These are phyloP conservation scores for Cabera pusaria DNA, from an alignment of 2,888 invertebrate genomes.

Conservation along the genomic window DNA sequence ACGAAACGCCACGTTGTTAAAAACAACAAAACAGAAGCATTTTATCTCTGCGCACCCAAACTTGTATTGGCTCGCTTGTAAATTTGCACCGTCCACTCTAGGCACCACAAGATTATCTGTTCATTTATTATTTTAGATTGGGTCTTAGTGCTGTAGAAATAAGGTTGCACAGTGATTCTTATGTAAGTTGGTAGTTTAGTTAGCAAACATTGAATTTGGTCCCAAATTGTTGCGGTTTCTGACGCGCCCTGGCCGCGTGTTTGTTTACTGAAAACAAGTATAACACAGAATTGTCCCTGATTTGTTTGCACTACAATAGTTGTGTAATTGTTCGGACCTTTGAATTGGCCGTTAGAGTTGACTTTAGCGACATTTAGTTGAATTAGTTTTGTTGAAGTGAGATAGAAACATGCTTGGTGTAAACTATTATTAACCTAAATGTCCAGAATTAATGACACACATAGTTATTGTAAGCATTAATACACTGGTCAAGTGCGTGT, in stretches of 20 bases:
- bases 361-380: no score
- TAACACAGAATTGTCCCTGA: conserved; percentile 55
- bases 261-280: conserved; percentile 55
- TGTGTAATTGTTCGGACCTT: conserved; percentile 36
- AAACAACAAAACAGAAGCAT: conserved; percentile 47
- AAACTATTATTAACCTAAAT: no score
- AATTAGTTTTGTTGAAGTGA: no score
- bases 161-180: conserved; percentile 18
- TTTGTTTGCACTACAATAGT: conserved; percentile 54
- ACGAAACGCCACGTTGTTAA: no score
- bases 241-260: conserved; percentile 35
- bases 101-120: no score
- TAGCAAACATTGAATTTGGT: conserved; percentile 59
- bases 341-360: conserved; percentile 19
- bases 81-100: conserved; percentile 50
- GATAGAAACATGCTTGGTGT: no score
- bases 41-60: conserved; percentile 48
- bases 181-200: conserved; percentile 49
- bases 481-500: no score
- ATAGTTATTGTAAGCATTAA: no score
- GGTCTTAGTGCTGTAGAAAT: conserved; percentile 5
- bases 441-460: no score
- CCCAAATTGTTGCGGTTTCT: conserved; percentile 65
- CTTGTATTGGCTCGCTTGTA: conserved; percentile 50
- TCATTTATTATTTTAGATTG: conserved; percentile 9